Percentiles rank a stretch among this genome's conserved stretches.
phyloP scores from a whole-genome alignment of 2,113 vertebrate species.

The Thalassoma bifasciatum region DNA sequence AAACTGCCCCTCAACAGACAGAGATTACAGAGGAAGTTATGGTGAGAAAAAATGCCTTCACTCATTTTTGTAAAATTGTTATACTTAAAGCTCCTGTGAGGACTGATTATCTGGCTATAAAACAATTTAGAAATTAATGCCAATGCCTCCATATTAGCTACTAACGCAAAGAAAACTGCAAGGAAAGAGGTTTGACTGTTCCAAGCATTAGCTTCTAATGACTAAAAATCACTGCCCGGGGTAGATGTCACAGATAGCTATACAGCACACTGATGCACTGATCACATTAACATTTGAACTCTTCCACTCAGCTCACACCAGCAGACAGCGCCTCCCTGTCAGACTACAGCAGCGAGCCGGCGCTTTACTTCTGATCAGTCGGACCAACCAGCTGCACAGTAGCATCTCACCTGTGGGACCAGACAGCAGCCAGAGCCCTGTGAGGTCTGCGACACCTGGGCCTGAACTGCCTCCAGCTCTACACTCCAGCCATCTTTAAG shows the following conservation, averaged over 20 bases:
- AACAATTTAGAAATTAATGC: no score
- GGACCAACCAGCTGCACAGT: conserved; percentile 52
- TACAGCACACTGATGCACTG: not conserved
- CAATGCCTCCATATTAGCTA: no score
- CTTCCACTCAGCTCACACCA: conserved; percentile 88
- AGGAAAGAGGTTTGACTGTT: no score
- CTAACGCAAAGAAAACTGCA: no score
- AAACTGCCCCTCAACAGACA: conserved; percentile 53
- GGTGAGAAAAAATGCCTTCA: conserved; percentile 81
- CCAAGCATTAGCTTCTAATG: no score
- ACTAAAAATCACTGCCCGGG: no score
- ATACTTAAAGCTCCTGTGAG: no score
- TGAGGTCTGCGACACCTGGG: not conserved
- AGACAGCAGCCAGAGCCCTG: conserved; percentile 24
- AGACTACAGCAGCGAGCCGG: conserved; percentile 95
- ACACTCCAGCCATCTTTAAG: conserved; percentile 57
- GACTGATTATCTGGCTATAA: no score
- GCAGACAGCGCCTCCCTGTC: conserved; percentile 89
- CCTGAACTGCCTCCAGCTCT: conserved; percentile 30
- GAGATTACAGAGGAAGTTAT: conserved; percentile 84
- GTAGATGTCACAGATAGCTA: no score
- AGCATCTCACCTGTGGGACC: conserved; percentile 54
- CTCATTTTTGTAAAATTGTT: no score
- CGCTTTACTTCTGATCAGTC: conserved; percentile 92
- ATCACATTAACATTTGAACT: not conserved